Conservation (phyloP, 2,888 invertebrate genomes). For the Brenthis ino region DNA sequence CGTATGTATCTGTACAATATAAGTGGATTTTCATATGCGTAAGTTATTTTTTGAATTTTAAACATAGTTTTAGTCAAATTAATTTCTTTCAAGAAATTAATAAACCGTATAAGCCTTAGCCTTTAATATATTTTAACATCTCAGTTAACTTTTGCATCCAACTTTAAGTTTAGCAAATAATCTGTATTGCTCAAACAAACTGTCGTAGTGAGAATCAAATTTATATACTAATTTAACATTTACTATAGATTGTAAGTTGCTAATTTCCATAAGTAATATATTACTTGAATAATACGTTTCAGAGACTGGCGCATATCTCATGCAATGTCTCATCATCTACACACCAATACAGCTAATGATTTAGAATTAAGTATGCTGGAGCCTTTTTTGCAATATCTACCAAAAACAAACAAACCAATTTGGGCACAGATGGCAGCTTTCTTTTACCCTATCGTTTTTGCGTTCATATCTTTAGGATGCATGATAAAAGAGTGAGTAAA, state of each 20-base stretch:
- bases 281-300: constrained; percentile 45
- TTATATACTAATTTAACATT: too few relatives aligned
- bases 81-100: too few relatives aligned
- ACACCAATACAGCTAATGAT: constrained; percentile 90
- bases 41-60: constrained; percentile 45
- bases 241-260: too few relatives aligned
- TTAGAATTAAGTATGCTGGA: constrained; percentile 87
- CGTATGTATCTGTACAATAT: constrained; percentile 91
- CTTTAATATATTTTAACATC: too few relatives aligned
- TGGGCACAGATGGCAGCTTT: constrained; percentile 80
- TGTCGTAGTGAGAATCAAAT: too few relatives aligned
- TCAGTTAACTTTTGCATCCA: too few relatives aligned
- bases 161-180: too few relatives aligned
- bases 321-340: constrained; percentile 90
- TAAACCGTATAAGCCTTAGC: fast-evolving
- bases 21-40: constrained; percentile 84
- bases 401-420: constrained; percentile 80
- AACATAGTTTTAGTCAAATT: too few relatives aligned
- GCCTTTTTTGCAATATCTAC: constrained; percentile 86
- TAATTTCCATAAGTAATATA: background rate
- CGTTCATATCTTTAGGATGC: constrained; percentile 52
- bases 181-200: too few relatives aligned
- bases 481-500: constrained; percentile 73
- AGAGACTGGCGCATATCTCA: constrained; percentile 91
- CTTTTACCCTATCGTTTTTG: constrained; percentile 76